These are phyloP conservation scores for Drosophila pegasa DNA, from an alignment of 2,888 invertebrate genomes.

Conservation along the genomic window DNA sequence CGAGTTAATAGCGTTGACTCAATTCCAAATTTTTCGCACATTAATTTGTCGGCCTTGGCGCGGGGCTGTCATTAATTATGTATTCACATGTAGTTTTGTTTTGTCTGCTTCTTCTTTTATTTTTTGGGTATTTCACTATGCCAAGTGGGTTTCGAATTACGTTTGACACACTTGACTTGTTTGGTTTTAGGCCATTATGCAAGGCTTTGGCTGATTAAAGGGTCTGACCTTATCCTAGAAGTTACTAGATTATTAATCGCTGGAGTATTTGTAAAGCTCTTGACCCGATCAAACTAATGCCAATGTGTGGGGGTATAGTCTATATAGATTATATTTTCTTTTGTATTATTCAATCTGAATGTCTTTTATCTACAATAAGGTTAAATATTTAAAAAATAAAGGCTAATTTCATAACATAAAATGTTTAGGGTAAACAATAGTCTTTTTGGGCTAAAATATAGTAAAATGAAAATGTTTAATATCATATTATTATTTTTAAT, in stretches of 20 bases:
- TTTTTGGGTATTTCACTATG: slow-evolving; percentile 19
- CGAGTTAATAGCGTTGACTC: slow-evolving; percentile 46
- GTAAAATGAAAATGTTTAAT: too few relatives aligned
- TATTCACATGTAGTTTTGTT: slow-evolving; percentile 25
- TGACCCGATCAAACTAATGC: too few relatives aligned
- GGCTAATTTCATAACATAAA: too few relatives aligned
- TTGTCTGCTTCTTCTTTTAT: slow-evolving; percentile 22
- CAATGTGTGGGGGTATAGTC: not conserved
- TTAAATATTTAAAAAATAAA: too few relatives aligned
- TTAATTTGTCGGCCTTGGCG: slow-evolving; percentile 57
- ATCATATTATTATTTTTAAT: too few relatives aligned
- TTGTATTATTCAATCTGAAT: too few relatives aligned
- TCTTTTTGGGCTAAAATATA: too few relatives aligned
- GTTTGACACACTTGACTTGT: slow-evolving; percentile 36
- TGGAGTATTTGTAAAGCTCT: not conserved
- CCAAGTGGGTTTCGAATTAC: slow-evolving; percentile 30
- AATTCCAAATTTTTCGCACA: slow-evolving; percentile 63
- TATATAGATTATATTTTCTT: not conserved
- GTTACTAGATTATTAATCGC: slow-evolving; percentile 6
- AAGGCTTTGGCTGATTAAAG: slow-evolving; percentile 24
- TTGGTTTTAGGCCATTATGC: slow-evolving; percentile 44
- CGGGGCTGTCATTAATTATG: slow-evolving; percentile 40
- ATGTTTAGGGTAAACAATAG: too few relatives aligned
- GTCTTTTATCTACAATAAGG: too few relatives aligned
- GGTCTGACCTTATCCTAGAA: slow-evolving; percentile 51